Evolutionary conservation across 1,140 invertebrate species (phyloP), one percentile per base, ranked within the genome.

Genomic region (Platyscapa corneri): DNA sequence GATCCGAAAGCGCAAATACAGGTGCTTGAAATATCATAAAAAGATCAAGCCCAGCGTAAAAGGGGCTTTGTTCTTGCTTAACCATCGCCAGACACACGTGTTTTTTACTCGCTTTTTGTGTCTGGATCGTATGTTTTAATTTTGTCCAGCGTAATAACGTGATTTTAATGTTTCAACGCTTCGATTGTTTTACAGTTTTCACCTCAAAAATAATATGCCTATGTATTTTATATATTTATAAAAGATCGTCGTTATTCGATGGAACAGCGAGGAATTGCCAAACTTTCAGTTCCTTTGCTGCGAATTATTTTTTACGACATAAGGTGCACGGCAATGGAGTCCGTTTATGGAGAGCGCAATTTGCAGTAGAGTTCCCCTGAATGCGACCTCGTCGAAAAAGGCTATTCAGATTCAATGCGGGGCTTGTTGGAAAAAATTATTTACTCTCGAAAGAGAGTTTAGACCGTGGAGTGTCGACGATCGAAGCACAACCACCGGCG

Each of bases 21-120:
- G 83, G 83, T 84, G 83, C 83, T 79, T 78, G 83, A 77, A 67
- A 72, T 79, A 84, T 10, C 32, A 53, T 8, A 60, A 79, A 74
- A 85, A 75, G 49, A 72, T 60, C 60, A 80, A 79, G 83, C 64
- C 74, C 60, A 10, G 65, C 65, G 76, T 83, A 34, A 74, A 60
- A 60, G 64, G 70, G 78, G 72, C 53, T 60, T 83, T 83, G 49
- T 70, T 56, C 80, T n/a, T 37, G 75, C 42, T 60, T n/a, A n/a
- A 39, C 12, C 39, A 18, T 56, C 46, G 32, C 0, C 30, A n/a
- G 20, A 23, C 16, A 18, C n/a, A 46, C n/a, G 10, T 5, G 75
- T 30, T 46, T 18, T 42, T 37, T 37, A n/a, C 16, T 37, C 16
- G 53, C 12, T n/a, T 53, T 53, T 77, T 56, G 8, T 3, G 46